Evolutionary conservation across 1,140 invertebrate species (phyloP).

Genomic region (Sycobia sp.): DNA sequence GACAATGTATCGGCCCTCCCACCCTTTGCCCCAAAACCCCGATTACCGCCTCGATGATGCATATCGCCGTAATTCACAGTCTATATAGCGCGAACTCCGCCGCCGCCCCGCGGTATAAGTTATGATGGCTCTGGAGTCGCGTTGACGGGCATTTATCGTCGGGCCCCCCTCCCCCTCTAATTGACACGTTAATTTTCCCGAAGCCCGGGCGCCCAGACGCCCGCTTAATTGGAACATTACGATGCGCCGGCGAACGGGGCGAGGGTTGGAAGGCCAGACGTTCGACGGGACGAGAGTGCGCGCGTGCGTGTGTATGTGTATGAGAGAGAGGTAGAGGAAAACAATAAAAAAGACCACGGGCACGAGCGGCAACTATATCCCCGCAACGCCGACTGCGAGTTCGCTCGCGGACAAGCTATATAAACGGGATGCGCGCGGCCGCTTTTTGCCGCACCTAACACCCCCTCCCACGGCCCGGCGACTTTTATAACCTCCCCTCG

Average conservation of each 20-base stretch:
- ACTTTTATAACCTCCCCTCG: too few species aligned
- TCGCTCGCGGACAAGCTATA: too few species aligned
- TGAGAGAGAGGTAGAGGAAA: background rate
- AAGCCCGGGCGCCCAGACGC: constrained; percentile 22
- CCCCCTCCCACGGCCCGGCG: background rate
- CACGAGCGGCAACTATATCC: too few species aligned
- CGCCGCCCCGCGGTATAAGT: constrained; percentile 38
- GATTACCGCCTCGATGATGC: constrained; percentile 46
- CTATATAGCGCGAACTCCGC: constrained; percentile 3
- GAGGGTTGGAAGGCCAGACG: too few species aligned
- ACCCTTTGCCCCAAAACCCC: too few species aligned
- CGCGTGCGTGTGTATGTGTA: too few species aligned
- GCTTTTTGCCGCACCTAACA: background rate
- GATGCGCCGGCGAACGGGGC: background rate
- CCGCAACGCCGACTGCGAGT: too few species aligned
- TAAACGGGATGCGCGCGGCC: too few species aligned
- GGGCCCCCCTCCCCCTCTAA: constrained; percentile 40
- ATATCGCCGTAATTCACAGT: constrained; percentile 52
- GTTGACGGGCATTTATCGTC: constrained; percentile 56
- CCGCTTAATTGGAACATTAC: constrained; percentile 42
- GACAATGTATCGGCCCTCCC: constrained; percentile 41
- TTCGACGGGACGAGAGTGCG: background rate
- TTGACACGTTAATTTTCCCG: constrained; percentile 54
- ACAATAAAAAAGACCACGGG: background rate
- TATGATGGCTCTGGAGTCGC: constrained; percentile 45